Conservation (phyloP, 1,140 invertebrate species). For the Anastatus disparis region DNA sequence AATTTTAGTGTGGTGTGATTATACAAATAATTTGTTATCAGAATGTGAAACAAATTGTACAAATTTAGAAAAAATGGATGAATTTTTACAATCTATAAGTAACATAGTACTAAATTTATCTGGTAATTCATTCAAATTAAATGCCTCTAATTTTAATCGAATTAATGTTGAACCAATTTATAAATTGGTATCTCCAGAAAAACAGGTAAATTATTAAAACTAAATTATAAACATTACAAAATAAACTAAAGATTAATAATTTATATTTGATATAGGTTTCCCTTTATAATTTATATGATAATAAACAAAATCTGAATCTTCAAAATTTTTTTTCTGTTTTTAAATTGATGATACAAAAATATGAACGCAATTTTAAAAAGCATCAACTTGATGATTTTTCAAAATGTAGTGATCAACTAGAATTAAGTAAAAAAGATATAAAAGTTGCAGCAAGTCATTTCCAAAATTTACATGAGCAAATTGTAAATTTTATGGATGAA, state of each 20-base stretch:
- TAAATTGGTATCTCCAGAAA: slow-evolving; percentile 47
- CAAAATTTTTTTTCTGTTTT: slow-evolving; percentile 49
- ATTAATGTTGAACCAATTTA: slow-evolving; percentile 45
- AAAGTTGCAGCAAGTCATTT: slow-evolving; percentile 44
- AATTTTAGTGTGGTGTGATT: slow-evolving; percentile 52
- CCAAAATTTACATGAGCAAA: slow-evolving; percentile 37
- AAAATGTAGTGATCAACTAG: slow-evolving; percentile 47
- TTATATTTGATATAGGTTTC: slow-evolving; percentile 40
- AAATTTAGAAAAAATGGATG: slow-evolving; percentile 42
- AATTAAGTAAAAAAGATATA: slow-evolving; percentile 48
- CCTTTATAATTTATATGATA: slow-evolving; percentile 47
- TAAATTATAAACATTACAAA: too few relatives aligned
- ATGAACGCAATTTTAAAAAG: slow-evolving; percentile 34
- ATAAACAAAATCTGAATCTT: slow-evolving; percentile 47
- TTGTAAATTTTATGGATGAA: slow-evolving; percentile 1
- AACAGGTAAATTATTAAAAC: slow-evolving; percentile 45
- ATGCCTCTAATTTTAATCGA: slow-evolving; percentile 45
- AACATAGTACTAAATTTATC: slow-evolving; percentile 46
- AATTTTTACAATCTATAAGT: slow-evolving; percentile 38
- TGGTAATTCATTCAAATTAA: slow-evolving; percentile 44
- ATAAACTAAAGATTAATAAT: background rate
- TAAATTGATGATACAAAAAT: slow-evolving; percentile 43
- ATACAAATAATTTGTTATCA: slow-evolving; percentile 36
- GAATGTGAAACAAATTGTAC: slow-evolving; percentile 34
- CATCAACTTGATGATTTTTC: slow-evolving; percentile 43